Evolutionary conservation across 2,113 vertebrate genomes (phyloP).

Genomic region (Xenopus laevis): DNA sequence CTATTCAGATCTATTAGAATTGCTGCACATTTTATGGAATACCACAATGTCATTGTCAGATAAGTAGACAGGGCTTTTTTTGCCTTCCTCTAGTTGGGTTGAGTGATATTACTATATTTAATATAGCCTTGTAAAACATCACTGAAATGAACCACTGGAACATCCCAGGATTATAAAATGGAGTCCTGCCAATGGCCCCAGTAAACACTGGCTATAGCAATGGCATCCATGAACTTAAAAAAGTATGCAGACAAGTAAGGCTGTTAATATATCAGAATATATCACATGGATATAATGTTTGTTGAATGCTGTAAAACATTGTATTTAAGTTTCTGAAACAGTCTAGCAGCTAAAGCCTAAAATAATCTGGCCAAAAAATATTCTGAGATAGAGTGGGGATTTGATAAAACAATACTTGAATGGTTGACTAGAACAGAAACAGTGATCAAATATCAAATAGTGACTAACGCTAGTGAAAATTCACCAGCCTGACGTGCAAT

Average conservation of each 20-base stretch:
- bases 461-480: too few relatives aligned
- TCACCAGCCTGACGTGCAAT: too few relatives aligned
- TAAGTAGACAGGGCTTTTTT: too few relatives aligned
- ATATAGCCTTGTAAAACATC: constrained; percentile 52
- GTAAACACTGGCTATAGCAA: constrained; percentile 59
- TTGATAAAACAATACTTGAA: constrained; percentile 52
- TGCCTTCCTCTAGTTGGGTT: constrained; percentile 69
- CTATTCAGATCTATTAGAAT: too few relatives aligned
- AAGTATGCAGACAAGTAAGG: constrained; percentile 46
- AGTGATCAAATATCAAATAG: constrained; percentile 50
- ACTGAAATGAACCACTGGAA: constrained; percentile 58
- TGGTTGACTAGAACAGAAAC: constrained; percentile 53
- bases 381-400: constrained; percentile 51
- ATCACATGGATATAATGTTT: constrained; percentile 52
- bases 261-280: constrained; percentile 51
- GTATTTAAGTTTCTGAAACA: constrained; percentile 39
- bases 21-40: too few relatives aligned
- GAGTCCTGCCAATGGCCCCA: constrained; percentile 53
- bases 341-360: constrained; percentile 33
- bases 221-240: constrained; percentile 29
- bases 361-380: constrained; percentile 36
- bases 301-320: constrained; percentile 44
- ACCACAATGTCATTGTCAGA: too few relatives aligned
- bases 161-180: constrained; percentile 55
- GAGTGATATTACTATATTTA: constrained; percentile 67